Evolutionary conservation across 1,140 invertebrate species (phyloP), one percentile per base, ranked within the genome.

Genomic region (Rhyzopertha dominica): DNA sequence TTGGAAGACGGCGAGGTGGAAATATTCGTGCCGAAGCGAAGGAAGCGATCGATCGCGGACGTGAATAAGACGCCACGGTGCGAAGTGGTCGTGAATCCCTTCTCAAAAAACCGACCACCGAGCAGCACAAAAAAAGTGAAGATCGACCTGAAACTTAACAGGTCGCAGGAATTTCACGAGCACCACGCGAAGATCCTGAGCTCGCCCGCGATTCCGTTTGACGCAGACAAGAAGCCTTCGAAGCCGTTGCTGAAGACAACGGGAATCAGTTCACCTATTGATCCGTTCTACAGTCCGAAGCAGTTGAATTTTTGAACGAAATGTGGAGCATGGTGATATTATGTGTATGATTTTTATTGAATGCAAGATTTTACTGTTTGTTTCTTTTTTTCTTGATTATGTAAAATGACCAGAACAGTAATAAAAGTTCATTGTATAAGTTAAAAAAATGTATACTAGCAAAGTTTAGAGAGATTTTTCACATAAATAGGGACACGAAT

Each of bases 241-340:
- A 79, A 78, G 48, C 79, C 84, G 10, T 76, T 84, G 18, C 58
- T 89, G 1, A 89, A 89, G 61, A 72, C 77, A 0, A 74, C 73
- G 47, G 74, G 74, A 0, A 67, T 80, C n/a, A 73, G 77, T 0
- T 83, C 79, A n/a, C 83, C 81, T 0, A 79, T 85, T 14, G 82
- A 87, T 70, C 84, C 84, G 13, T 86, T 84, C 59, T 84, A 81
- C 47, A 83, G n/a, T n/a, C n/a, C n/a, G n/a, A n/a, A n/a, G n/a
- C n/a, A n/a, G n/a, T n/a, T n/a, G n/a, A n/a, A n/a, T n/a, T n/a
- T n/a, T n/a, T n/a, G n/a, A n/a, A n/a, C n/a, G n/a, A n/a, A n/a
- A n/a, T n/a, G n/a, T n/a, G n/a, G n/a, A n/a, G n/a, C n/a, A n/a
- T n/a, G n/a, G n/a, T n/a, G n/a, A n/a, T n/a, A n/a, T n/a, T n/a